Evolutionary conservation across 64 coral and sea anemone species (phyloP).

Genomic region (Hydrozoanthus tunicans): DNA sequence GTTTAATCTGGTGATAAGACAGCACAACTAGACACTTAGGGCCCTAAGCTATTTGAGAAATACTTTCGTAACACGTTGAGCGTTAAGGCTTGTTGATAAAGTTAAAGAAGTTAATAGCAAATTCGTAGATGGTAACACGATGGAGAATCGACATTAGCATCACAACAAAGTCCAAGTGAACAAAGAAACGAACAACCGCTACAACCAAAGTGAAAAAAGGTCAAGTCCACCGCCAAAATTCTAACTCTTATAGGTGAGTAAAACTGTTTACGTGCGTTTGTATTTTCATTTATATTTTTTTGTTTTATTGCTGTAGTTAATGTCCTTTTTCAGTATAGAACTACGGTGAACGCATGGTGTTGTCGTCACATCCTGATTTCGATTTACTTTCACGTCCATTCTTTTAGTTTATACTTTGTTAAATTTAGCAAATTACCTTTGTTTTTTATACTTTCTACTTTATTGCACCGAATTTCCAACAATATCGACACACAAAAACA

Average conservation of each 20-base stretch:
- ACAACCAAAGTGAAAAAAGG: not conserved
- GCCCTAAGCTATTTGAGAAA: too few relatives aligned
- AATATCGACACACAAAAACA: too few relatives aligned
- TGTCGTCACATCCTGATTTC: not conserved
- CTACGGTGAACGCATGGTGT: not conserved
- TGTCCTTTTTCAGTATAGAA: not conserved
- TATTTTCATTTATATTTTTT: not conserved
- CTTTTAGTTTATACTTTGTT: too few relatives aligned
- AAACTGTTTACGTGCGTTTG: not conserved
- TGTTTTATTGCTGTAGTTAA: not conserved
- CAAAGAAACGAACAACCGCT: not conserved
- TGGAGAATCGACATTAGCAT: not conserved
- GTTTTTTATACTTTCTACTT: too few relatives aligned
- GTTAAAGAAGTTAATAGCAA: not conserved
- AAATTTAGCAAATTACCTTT: too few relatives aligned
- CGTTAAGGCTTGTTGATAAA: not conserved
- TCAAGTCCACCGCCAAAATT: slow-evolving; percentile 17
- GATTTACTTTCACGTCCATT: too few relatives aligned
- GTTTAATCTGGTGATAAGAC: not conserved
- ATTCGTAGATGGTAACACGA: not conserved
- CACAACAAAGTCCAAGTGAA: not conserved
- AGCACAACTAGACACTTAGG: too few relatives aligned
- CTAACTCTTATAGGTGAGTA: not conserved
- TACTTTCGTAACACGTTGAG: too few relatives aligned
- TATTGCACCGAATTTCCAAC: too few relatives aligned